These are phyloP conservation scores for Hemaris fuciformis DNA, from an alignment of 2,888 invertebrate species.

Conservation along the genomic window DNA sequence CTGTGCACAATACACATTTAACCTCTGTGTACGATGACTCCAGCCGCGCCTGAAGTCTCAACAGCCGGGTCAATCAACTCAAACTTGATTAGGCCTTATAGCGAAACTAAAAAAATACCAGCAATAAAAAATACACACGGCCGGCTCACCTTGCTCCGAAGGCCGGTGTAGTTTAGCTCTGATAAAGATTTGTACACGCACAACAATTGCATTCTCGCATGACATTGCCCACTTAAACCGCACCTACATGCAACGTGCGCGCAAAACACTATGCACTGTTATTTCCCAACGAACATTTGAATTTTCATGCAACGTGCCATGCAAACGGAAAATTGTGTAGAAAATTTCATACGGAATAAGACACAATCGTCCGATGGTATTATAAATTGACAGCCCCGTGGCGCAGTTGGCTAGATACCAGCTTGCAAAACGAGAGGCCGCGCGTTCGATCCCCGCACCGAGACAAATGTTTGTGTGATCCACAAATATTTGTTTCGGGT, in stretches of 20 bases:
- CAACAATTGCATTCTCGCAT: conserved; percentile 1
- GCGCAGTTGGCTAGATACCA: no score
- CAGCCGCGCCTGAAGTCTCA: no score
- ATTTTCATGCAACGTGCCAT: background rate
- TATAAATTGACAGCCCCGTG: no score
- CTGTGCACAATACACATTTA: background rate
- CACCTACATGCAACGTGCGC: background rate
- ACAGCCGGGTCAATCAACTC: background rate
- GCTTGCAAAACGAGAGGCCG: no score
- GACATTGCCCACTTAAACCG: background rate
- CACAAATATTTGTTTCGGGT: no score
- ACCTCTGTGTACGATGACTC: no score
- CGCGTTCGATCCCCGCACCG: no score
- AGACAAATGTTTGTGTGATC: no score
- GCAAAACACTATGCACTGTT: background rate
- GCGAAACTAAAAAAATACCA: background rate
- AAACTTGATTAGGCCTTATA: background rate
- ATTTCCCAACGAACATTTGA: background rate
- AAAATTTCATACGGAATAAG: no score
- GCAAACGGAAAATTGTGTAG: no score
- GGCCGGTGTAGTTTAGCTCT: background rate
- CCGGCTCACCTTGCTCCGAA: background rate
- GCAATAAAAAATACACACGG: background rate
- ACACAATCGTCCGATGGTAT: no score
- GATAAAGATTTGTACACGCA: background rate